Percentiles rank a stretch among this genome's conserved stretches.
These are phyloP conservation scores for Amphipoea oculea DNA, from an alignment of 2,888 invertebrate species.

Conservation along the genomic window DNA sequence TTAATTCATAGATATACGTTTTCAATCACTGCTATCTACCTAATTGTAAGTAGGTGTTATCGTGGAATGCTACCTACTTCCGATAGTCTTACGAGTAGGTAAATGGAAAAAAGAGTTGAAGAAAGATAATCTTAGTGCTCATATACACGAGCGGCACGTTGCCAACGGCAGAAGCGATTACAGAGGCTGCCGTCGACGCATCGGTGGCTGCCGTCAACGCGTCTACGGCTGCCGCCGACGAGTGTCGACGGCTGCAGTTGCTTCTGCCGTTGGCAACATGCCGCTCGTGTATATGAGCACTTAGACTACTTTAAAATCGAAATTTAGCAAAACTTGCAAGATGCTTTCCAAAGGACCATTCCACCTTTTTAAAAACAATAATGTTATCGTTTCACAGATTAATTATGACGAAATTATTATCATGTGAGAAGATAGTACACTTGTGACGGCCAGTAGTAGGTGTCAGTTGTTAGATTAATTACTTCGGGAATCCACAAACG, in stretches of 20 bases:
- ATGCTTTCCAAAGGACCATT: no score
- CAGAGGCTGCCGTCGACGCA: no score
- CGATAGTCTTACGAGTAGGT: no score
- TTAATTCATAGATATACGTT: constrained; percentile 5
- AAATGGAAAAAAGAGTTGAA: background rate
- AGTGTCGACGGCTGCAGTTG: no score
- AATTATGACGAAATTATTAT: background rate
- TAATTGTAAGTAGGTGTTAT: constrained; percentile 3
- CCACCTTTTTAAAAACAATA: background rate
- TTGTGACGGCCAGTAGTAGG: background rate
- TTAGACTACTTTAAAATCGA: background rate
- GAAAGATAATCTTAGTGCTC: background rate
- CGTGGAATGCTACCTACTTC: background rate
- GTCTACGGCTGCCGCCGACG: no score
- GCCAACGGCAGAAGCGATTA: no score
- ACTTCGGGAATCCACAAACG: background rate
- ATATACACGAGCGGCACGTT: no score
- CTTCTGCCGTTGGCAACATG: no score
- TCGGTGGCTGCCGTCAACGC: no score
- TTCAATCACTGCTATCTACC: constrained; percentile 15
- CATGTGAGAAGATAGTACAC: background rate
- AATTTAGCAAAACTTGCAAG: background rate
- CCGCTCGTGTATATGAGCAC: no score
- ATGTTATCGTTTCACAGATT: background rate
- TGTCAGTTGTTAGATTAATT: background rate